phyloP scores from a whole-genome alignment of 2,888 invertebrate genomes.

The Drosophila bunnanda region DNA sequence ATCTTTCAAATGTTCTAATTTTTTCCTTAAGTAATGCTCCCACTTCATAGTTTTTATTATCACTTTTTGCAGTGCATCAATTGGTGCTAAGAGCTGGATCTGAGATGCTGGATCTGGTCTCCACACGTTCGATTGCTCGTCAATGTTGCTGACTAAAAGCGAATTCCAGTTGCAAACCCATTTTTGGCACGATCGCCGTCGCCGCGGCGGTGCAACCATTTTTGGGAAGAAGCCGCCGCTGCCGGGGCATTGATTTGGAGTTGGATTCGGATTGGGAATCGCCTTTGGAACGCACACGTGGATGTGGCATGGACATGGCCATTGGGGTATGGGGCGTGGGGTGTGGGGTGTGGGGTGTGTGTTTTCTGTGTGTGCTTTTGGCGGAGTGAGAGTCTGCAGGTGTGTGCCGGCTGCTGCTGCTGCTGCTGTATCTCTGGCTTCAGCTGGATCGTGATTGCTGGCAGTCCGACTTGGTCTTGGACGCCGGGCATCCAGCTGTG shows the following conservation, averaged over 20 bases:
- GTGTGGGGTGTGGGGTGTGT: neutral
- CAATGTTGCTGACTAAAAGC: conserved; percentile 71
- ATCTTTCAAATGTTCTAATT: no score
- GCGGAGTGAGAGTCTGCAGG: conserved; percentile 53
- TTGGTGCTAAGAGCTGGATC: conserved; percentile 34
- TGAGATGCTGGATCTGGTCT: conserved; percentile 41
- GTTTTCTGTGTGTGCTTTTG: conserved; percentile 12
- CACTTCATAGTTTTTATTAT: no score
- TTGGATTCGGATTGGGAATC: conserved; percentile 52
- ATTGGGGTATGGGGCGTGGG: neutral
- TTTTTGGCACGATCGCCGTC: conserved; percentile 75
- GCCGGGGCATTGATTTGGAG: conserved; percentile 70
- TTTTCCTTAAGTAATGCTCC: neutral
- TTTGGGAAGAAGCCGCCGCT: conserved; percentile 29
- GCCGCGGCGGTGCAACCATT: conserved; percentile 13
- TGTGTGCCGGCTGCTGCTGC: conserved; percentile 44
- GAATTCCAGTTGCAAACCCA: conserved; percentile 81
- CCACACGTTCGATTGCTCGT: conserved; percentile 27
- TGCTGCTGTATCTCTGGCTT: conserved; percentile 31
- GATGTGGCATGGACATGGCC: conserved; percentile 36
- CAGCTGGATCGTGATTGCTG: conserved; percentile 51
- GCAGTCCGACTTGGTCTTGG: conserved; percentile 40
- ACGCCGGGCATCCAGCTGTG: conserved; percentile 71
- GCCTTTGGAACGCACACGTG: conserved; percentile 76
- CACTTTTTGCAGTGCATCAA: conserved; percentile 22